Evolutionary conservation across 2,113 vertebrate genomes (phyloP).

Genomic region (Cynoglossus semilaevis): DNA sequence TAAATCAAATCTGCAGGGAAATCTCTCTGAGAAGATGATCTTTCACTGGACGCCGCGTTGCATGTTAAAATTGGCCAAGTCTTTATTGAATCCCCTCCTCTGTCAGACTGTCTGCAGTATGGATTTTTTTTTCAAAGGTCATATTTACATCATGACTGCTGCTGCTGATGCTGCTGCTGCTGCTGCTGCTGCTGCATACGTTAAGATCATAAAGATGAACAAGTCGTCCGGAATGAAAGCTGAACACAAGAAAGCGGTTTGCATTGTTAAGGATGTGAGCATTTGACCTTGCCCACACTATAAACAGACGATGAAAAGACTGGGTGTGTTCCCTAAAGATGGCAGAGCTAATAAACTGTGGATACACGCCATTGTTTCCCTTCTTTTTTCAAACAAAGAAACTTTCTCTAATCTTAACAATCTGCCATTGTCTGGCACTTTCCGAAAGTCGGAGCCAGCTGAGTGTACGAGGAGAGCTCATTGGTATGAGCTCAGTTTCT

Average conservation of each 20-base stretch:
- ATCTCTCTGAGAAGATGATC: constrained; percentile 8
- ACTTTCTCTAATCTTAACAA: constrained; percentile 51
- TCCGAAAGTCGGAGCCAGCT: constrained; percentile 23
- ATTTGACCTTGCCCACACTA: constrained; percentile 17
- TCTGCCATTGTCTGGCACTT: constrained; percentile 55
- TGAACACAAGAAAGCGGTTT: neutral
- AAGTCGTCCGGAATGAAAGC: neutral
- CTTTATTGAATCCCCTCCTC: constrained; percentile 7
- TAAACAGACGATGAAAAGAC: constrained; percentile 18
- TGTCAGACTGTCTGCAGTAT: constrained; percentile 18
- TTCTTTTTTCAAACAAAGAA: constrained; percentile 42
- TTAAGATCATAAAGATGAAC: too few relatives aligned
- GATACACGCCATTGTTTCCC: constrained; percentile 47
- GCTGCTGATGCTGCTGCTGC: neutral
- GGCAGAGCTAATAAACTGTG: constrained; percentile 28
- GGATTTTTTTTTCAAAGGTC: constrained; percentile 41
- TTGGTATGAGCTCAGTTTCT: constrained; percentile 8
- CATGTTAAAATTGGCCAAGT: neutral
- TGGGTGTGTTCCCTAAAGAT: neutral
- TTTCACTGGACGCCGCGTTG: neutral
- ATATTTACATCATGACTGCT: constrained; percentile 15
- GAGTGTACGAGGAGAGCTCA: constrained; percentile 35
- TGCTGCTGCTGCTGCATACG: neutral
- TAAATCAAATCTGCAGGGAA: constrained; percentile 21
- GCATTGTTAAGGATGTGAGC: too few relatives aligned